Percentiles rank a stretch among this genome's conserved stretches.
Conservation (phyloP, 2,888 invertebrate genomes). For the Timema podura region DNA sequence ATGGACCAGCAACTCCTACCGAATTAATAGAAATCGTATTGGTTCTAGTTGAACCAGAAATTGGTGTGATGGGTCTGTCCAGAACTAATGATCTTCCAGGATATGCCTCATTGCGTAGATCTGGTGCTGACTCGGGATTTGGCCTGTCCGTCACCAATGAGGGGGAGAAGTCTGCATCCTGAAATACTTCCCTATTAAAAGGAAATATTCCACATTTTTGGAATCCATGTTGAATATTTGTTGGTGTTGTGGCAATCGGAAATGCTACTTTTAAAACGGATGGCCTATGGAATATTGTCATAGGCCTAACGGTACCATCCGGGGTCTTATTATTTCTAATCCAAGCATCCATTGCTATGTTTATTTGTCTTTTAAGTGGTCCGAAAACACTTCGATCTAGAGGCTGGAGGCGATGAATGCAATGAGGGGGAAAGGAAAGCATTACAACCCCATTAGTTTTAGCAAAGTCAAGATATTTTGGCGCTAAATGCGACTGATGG, state of each 20-base stretch:
- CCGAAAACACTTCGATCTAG: neutral
- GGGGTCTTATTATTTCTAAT: neutral
- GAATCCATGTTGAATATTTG: conserved; percentile 11
- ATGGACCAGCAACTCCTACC: too few relatives aligned
- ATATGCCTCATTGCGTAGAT: neutral
- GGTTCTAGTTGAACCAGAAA: too few relatives aligned
- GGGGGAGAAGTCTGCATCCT: neutral
- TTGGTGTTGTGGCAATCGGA: conserved; percentile 5
- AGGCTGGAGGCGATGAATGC: neutral
- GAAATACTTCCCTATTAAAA: neutral
- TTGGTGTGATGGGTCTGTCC: too few relatives aligned
- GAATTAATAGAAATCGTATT: too few relatives aligned
- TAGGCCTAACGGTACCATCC: neutral
- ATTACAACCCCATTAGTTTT: neutral
- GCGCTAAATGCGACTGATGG: neutral
- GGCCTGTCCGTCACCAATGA: neutral
- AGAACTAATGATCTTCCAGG: too few relatives aligned
- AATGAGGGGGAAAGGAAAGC: conserved; percentile 4
- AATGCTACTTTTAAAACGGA: conserved; percentile 6
- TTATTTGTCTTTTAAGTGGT: conserved; percentile 5
- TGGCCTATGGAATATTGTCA: conserved; percentile 1
- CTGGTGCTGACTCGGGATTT: neutral
- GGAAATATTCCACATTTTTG: neutral
- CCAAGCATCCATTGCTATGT: conserved; percentile 11
- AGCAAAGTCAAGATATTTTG: neutral